Evolutionary conservation across 1,140 invertebrate species (phyloP).

Genomic region (Bemisia tabaci): DNA sequence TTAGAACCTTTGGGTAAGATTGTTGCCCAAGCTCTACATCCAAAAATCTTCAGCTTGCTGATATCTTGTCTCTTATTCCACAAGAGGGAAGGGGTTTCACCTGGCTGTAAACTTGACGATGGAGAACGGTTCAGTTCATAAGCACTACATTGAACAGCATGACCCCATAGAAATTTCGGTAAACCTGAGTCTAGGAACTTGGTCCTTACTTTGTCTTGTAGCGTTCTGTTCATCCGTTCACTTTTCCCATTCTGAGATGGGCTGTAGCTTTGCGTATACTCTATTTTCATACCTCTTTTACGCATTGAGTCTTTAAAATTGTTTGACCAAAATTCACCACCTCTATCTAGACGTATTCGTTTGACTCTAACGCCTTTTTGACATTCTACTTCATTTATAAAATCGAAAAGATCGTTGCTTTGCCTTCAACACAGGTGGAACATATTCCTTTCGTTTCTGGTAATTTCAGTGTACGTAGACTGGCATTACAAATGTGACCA

Average conservation of each 20-base stretch:
- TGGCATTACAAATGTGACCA: background rate
- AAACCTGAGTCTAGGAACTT: background rate
- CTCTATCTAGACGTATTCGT: background rate
- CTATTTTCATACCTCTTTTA: background rate
- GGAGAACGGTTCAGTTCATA: background rate
- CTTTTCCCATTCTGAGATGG: background rate
- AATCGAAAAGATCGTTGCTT: slow-evolving; percentile 3
- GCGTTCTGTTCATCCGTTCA: background rate
- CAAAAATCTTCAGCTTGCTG: slow-evolving; percentile 12
- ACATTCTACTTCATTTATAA: background rate
- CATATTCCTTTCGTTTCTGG: slow-evolving; percentile 3
- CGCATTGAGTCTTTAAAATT: background rate
- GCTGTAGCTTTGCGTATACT: background rate
- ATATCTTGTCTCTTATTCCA: slow-evolving; percentile 11
- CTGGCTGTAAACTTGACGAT: background rate
- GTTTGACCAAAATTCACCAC: background rate
- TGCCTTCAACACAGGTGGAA: slow-evolving; percentile 5
- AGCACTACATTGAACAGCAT: background rate
- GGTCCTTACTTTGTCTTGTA: background rate
- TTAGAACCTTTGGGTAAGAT: slow-evolving; percentile 9
- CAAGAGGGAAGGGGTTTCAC: slow-evolving; percentile 2
- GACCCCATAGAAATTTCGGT: background rate
- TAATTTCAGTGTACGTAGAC: background rate
- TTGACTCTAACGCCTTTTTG: background rate
- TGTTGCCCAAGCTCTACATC: slow-evolving; percentile 10